Percentiles rank a stretch among this genome's conserved stretches.
phyloP scores from a whole-genome alignment of 2,797 vertebrate genomes.

The Fistularia tabacaria region DNA sequence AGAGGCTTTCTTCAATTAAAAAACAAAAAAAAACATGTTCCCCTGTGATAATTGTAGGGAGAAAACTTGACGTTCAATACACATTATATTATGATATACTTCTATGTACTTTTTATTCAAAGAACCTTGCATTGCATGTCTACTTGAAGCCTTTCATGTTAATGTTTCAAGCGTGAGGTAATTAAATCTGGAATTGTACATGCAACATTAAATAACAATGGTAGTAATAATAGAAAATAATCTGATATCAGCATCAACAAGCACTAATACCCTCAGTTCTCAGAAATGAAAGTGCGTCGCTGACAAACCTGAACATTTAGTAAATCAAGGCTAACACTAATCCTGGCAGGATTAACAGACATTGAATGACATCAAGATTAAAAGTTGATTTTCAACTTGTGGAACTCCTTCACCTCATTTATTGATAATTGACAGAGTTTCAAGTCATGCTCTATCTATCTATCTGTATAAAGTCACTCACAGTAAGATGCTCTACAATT shows the following conservation, averaged over 20 bases:
- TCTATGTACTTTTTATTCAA: neutral
- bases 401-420: too few relatives aligned
- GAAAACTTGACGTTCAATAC: too few relatives aligned
- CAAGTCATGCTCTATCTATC: too few relatives aligned
- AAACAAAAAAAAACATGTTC: too few relatives aligned
- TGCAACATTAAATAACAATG: neutral
- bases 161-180: neutral
- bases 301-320: slow-evolving; percentile 7
- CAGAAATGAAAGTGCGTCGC: slow-evolving; percentile 17
- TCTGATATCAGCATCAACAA: slow-evolving; percentile 15
- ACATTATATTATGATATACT: neutral
- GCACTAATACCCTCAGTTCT: slow-evolving; percentile 13
- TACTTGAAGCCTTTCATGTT: neutral
- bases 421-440: too few relatives aligned
- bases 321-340: slow-evolving; percentile 23
- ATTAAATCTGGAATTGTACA: neutral
- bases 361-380: slow-evolving; percentile 20
- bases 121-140: neutral
- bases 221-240: slow-evolving; percentile 9
- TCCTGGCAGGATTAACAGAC: slow-evolving; percentile 20
- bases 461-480: too few relatives aligned
- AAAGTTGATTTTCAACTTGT: too few relatives aligned
- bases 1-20: too few relatives aligned
- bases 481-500: too few relatives aligned
- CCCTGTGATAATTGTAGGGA: too few relatives aligned